phyloP scores from a whole-genome alignment of 2,797 vertebrate species.

The Antrozous pallidus region DNA sequence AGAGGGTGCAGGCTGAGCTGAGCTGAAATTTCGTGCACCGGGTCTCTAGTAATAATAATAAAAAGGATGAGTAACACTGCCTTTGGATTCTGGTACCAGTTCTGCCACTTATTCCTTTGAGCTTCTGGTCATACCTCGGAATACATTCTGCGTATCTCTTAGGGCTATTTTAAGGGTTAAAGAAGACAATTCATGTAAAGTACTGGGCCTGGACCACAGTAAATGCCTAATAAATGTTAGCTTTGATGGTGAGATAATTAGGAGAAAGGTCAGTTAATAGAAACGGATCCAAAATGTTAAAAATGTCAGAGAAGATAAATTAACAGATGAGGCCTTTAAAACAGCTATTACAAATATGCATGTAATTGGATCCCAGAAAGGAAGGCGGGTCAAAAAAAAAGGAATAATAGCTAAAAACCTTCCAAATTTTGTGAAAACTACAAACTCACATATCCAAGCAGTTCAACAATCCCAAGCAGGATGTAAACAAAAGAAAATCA shows the following conservation, averaged over 20 bases:
- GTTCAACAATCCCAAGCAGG: background rate
- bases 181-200: background rate
- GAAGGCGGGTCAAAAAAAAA: background rate
- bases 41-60: no score
- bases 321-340: background rate
- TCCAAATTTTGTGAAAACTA: background rate
- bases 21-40: no score
- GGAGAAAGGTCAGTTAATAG: background rate
- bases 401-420: background rate
- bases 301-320: conserved; percentile 5
- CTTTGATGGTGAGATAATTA: background rate
- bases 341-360: background rate
- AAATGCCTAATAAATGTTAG: background rate
- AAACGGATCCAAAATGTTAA: background rate
- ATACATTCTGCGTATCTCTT: background rate
- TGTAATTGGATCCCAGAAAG: background rate
- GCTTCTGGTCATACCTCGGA: background rate
- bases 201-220: background rate
- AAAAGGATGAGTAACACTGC: background rate
- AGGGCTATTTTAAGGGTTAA: background rate
- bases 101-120: background rate
- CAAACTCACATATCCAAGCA: background rate
- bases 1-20: no score
- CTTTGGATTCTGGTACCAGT: background rate
- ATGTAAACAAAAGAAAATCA: background rate